phyloP scores from a whole-genome alignment of 2,797 vertebrate genomes.

The Clarias fuscus region DNA sequence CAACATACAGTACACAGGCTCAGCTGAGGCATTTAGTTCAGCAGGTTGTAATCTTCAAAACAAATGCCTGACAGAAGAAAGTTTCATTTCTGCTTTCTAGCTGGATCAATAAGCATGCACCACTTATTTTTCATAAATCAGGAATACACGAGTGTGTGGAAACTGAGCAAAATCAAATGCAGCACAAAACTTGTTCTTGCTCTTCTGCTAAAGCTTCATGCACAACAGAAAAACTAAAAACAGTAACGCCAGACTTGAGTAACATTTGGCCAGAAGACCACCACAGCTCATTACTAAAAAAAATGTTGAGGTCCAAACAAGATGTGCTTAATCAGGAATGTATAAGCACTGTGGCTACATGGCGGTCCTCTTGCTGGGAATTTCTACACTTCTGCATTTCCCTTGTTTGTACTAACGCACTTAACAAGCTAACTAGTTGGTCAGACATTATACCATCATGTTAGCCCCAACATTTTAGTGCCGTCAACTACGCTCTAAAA shows the following conservation, averaged over 20 bases:
- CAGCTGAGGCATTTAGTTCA: not conserved
- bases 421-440: not conserved
- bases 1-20: not conserved
- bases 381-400: not conserved
- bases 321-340: not conserved
- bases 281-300: not conserved
- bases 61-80: not conserved
- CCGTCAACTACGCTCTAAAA: not conserved
- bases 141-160: not conserved
- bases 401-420: not conserved
- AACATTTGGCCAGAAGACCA: not conserved
- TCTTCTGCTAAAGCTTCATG: not conserved
- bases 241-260: not conserved
- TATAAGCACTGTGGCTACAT: not conserved
- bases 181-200: not conserved
- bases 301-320: not conserved
- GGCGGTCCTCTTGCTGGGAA: not conserved
- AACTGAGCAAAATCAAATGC: not conserved
- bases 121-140: not conserved
- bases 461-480: not conserved
- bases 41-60: not conserved
- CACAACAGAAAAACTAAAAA: not conserved
- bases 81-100: not conserved
- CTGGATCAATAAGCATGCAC: not conserved
- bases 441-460: not conserved